Percentiles rank a stretch among this genome's conserved stretches.
Conservation (phyloP, 1,140 invertebrate genomes). For the Drosophila albomicans region DNA sequence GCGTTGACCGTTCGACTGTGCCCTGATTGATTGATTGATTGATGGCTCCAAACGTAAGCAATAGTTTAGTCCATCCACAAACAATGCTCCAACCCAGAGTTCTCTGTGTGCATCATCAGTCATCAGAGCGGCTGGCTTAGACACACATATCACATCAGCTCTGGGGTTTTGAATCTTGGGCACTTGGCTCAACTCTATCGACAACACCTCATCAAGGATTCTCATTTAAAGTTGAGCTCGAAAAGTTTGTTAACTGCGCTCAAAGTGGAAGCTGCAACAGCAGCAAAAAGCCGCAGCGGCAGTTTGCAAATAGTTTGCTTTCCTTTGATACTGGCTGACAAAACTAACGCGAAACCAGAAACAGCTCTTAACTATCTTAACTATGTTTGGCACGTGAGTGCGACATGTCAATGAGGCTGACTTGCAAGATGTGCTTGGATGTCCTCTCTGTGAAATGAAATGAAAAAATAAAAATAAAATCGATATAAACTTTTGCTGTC, state of each 20-base stretch:
- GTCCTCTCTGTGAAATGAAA: not conserved
- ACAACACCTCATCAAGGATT: conserved; percentile 24
- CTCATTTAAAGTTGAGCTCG: conserved; percentile 56
- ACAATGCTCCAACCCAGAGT: conserved; percentile 45
- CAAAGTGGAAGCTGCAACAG: conserved; percentile 27
- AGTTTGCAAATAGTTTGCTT: conserved; percentile 46
- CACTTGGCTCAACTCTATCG: conserved; percentile 13
- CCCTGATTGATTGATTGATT: conserved; percentile 63
- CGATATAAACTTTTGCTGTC: conserved; percentile 51
- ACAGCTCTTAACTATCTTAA: conserved; percentile 61
- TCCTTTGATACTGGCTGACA: conserved; percentile 47
- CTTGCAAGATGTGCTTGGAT: conserved; percentile 26
- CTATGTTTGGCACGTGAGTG: conserved; percentile 66
- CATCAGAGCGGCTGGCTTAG: conserved; percentile 37
- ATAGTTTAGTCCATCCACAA: conserved; percentile 38
- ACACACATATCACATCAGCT: conserved; percentile 24
- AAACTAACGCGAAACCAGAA: not conserved
- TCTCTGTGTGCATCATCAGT: conserved; percentile 44
- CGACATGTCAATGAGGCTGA: conserved; percentile 30
- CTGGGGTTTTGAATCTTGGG: not conserved
- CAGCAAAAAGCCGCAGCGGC: conserved; percentile 16
- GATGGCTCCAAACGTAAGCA: conserved; percentile 17
- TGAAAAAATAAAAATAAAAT: conserved; percentile 42
- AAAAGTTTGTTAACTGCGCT: conserved; percentile 27
- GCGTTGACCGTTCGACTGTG: conserved; percentile 50